Base-by-base conservation (phyloP, 1,140 invertebrate species). In the Babylonia areolata region DNA sequence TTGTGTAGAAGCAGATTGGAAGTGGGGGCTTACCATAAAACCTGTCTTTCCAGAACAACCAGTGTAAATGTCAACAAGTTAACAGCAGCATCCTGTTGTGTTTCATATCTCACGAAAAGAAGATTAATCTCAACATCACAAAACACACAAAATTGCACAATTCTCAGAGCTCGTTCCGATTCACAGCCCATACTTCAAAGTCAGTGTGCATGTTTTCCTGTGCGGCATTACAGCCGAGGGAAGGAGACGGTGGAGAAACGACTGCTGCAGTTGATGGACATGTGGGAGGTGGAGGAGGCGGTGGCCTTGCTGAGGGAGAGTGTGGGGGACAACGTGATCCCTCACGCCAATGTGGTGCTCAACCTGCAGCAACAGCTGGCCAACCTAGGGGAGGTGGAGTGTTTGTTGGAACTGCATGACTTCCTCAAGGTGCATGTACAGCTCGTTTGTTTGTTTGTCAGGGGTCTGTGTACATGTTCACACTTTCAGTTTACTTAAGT, bases 201-300 rank as follows among this genome's bases (percentile, higher is more conserved):
- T 5, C 58, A 11, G 5, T n/a, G 58, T 64, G 15, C 23, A 23
- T n/a, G 17, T 73, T 33, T 15, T 15, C 35, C 71, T 33, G 31
- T 15, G 31, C 71, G 75, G 37, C 6, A 40, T 37, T 77, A 77
- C 75, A 77, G 75, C 54, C 39, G 33, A 2, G 75, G 35, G 15
- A 64, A 37, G 28, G 85, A 86, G 31, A 87, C 80, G 35, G 81
- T 87, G 35, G 87, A 88, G 46, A 88, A 86, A 37, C 35, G 78
- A 40, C 51, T 89, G 23, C 84, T 84, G 81, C 40, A 83, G n/a
- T 69, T 87, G 9, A 89, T 89, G 89, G 87, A 89, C 42, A 88
- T 80, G 80, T 88, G 87, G 89, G 86, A 89, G 58, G 78, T 89
- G 80, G 81, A 88, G 73, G 85, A 89, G 54, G 89, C 85, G 33